Evolutionary conservation across 1,140 invertebrate genomes (phyloP).

Genomic region (Pseudomyrmex cubaensis): DNA sequence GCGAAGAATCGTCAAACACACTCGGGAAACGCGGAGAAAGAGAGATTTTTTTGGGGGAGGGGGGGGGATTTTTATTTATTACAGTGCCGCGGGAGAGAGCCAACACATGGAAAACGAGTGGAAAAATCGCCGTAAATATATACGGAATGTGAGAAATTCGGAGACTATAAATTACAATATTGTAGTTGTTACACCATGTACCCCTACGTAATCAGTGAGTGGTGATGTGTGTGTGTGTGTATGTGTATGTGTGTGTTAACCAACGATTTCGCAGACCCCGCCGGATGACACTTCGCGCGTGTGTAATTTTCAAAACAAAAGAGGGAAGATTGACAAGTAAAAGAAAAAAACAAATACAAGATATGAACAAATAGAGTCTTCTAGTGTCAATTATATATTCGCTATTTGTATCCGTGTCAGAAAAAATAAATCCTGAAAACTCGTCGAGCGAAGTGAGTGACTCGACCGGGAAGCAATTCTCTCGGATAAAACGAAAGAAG

Average conservation of each 20-base stretch:
- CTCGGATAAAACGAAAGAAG: background rate
- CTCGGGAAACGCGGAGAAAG: slow-evolving; percentile 36
- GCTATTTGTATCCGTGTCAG: slow-evolving; percentile 4
- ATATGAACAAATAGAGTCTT: background rate
- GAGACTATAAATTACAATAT: slow-evolving; percentile 44
- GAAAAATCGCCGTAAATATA: slow-evolving; percentile 1
- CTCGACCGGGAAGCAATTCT: background rate
- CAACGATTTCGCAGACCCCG: slow-evolving; percentile 24
- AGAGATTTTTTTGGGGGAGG: background rate
- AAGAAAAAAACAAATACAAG: background rate
- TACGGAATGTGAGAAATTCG: slow-evolving; percentile 66
- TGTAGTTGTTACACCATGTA: slow-evolving; percentile 26
- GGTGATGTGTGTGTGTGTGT: background rate
- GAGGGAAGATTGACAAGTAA: background rate
- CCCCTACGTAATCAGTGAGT: background rate
- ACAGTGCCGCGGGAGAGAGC: slow-evolving; percentile 12
- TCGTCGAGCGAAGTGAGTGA: slow-evolving; percentile 2
- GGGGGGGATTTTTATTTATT: background rate
- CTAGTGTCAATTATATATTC: background rate
- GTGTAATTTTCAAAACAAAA: too few species aligned
- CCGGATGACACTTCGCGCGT: background rate
- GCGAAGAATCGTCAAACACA: background rate
- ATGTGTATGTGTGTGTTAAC: background rate
- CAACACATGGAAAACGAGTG: slow-evolving; percentile 37
- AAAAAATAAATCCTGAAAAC: background rate